phyloP scores from a whole-genome alignment of 2,888 invertebrate genomes.

The Ichneumon xanthorius region DNA sequence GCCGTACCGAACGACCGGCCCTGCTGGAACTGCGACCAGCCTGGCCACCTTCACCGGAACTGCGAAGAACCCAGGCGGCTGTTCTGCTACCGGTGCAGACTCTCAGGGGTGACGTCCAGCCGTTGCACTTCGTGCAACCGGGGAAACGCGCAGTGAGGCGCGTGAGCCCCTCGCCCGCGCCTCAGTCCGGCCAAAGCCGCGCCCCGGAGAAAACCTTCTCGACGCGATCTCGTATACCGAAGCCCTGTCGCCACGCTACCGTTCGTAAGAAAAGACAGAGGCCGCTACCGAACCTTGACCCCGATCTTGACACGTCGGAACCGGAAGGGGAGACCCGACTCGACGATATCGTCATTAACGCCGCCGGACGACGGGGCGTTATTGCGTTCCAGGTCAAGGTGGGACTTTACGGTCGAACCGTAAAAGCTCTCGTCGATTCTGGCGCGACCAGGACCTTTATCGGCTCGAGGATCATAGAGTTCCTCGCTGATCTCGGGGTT shows the following conservation, averaged over 20 bases:
- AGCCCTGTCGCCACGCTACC: not conserved
- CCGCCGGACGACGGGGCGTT: not conserved
- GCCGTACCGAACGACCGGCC: not conserved
- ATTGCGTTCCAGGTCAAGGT: not conserved
- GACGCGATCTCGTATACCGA: not conserved
- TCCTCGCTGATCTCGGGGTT: not conserved
- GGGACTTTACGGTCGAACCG: not conserved
- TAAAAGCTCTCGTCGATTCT: not conserved
- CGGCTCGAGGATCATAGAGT: not conserved
- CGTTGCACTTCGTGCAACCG: not conserved
- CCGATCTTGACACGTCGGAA: not conserved
- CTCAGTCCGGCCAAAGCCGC: not conserved
- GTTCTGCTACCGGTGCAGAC: slow-evolving; percentile 23
- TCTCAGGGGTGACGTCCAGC: not conserved
- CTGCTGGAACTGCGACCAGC: not conserved
- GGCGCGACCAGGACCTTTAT: not conserved
- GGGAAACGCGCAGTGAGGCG: not conserved
- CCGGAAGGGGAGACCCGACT: not conserved
- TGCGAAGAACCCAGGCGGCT: not conserved
- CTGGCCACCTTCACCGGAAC: not conserved
- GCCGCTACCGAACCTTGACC: not conserved
- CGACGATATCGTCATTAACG: not conserved
- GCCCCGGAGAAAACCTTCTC: not conserved
- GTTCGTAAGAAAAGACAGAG: not conserved
- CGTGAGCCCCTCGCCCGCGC: not conserved